These are phyloP conservation scores for Mythimna lalbum DNA, from an alignment of 2,888 invertebrate species.

Conservation along the genomic window DNA sequence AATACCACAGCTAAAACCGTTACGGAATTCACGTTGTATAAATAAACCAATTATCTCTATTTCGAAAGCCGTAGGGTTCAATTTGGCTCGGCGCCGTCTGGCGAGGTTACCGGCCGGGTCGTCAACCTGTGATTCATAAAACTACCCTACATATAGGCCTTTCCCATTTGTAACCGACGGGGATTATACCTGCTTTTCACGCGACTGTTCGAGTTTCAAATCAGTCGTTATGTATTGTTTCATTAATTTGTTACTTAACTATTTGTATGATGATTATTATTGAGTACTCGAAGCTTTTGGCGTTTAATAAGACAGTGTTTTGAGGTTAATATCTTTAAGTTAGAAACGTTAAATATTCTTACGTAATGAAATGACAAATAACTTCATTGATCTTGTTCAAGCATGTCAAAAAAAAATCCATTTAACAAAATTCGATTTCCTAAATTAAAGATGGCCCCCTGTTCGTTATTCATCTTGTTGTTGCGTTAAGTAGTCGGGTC, in stretches of 20 bases:
- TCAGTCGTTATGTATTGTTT: conserved; percentile 48
- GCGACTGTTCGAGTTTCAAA: conserved; percentile 63
- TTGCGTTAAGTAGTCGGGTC: conserved; percentile 63
- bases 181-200: conserved; percentile 70
- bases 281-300: not conserved
- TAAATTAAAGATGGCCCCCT: conserved; percentile 4
- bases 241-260: conserved; percentile 61
- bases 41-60: conserved; percentile 59
- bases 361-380: not conserved
- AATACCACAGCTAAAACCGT: conserved; percentile 11
- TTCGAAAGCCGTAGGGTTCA: conserved; percentile 49
- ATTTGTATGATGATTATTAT: conserved; percentile 47
- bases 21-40: conserved; percentile 37
- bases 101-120: conserved; percentile 78
- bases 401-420: not conserved
- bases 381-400: not conserved
- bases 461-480: conserved; percentile 42
- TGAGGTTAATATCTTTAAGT: not conserved
- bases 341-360: not conserved
- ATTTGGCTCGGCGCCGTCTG: conserved; percentile 44
- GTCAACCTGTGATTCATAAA: conserved; percentile 81
- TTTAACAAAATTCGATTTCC: conserved; percentile 17
- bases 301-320: not conserved
- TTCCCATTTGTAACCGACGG: conserved; percentile 73
- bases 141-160: conserved; percentile 79